A percentile compares a stretch with the other conserved stretches of the same genome.
These are phyloP conservation scores for Cataglyphis altisquamis DNA, from an alignment of 2,888 invertebrate genomes.

Conservation along the genomic window DNA sequence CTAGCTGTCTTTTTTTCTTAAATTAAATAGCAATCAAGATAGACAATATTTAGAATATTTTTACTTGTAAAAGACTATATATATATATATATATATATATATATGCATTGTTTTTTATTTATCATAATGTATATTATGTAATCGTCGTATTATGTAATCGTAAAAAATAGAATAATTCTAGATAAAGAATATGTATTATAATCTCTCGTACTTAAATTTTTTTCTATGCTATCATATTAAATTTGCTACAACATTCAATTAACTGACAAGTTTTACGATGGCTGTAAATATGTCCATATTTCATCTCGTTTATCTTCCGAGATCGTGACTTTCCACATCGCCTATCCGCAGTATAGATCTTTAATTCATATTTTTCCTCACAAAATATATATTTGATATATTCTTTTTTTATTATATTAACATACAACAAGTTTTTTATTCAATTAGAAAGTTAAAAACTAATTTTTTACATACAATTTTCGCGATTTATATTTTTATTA, in stretches of 20 bases:
- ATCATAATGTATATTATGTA: not conserved
- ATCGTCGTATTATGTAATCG: not conserved
- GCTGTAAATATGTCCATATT: conserved; percentile 74
- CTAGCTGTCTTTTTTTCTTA: conserved; percentile 49
- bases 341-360: conserved; percentile 36
- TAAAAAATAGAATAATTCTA: not conserved
- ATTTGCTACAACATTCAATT: conserved; percentile 74
- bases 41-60: conserved; percentile 24
- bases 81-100: not conserved
- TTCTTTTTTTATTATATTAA: not conserved
- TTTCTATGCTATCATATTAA: conserved; percentile 42
- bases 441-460: not conserved
- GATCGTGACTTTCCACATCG: conserved; percentile 46
- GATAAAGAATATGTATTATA: not conserved
- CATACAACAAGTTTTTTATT: not conserved
- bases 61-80: not conserved
- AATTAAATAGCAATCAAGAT: conserved; percentile 58
- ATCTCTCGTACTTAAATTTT: conserved; percentile 10
- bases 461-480: not conserved
- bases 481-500: not conserved
- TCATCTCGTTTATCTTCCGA: conserved; percentile 60
- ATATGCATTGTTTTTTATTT: not conserved
- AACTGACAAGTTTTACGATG: conserved; percentile 73
- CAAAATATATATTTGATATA: not conserved
- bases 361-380: not conserved